A percentile compares a stretch with the other conserved stretches of the same genome.
phyloP scores from a whole-genome alignment of 2,113 vertebrate species.

The Triplophysa siluroides region DNA sequence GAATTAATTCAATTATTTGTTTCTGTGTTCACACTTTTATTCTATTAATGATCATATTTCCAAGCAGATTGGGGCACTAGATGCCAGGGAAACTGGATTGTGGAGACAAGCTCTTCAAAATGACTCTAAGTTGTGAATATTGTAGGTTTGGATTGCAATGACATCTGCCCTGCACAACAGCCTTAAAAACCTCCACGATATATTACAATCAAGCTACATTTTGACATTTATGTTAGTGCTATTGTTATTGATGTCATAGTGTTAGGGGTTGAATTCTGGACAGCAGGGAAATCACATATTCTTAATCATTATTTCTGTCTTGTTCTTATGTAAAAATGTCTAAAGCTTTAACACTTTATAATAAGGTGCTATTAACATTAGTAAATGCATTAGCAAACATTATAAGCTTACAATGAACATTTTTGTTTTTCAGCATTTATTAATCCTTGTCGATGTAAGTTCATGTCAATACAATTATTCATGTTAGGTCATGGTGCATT shows the following conservation, averaged over 20 bases:
- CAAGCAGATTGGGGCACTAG: background rate
- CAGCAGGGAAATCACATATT: background rate
- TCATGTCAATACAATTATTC: too few relatives aligned
- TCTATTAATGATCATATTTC: conserved; percentile 1
- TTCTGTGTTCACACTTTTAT: conserved; percentile 7
- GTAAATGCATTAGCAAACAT: too few relatives aligned
- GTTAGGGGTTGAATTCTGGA: background rate
- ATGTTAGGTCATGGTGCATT: too few relatives aligned
- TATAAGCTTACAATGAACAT: too few relatives aligned
- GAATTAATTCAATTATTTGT: conserved; percentile 27
- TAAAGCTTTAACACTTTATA: too few relatives aligned
- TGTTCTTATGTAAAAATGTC: too few relatives aligned
- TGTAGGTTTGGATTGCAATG: background rate
- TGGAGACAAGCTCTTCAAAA: background rate
- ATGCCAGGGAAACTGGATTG: background rate
- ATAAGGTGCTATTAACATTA: too few relatives aligned
- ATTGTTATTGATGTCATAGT: background rate
- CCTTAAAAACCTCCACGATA: conserved; percentile 3
- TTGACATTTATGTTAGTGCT: background rate
- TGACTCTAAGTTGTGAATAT: background rate
- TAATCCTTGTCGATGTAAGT: too few relatives aligned
- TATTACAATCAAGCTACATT: background rate
- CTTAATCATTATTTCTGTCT: too few relatives aligned
- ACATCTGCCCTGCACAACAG: background rate
- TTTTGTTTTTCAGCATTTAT: too few relatives aligned